Base-by-base conservation (phyloP, 2,113 vertebrate species). In the Microcebus tavaratra region DNA sequence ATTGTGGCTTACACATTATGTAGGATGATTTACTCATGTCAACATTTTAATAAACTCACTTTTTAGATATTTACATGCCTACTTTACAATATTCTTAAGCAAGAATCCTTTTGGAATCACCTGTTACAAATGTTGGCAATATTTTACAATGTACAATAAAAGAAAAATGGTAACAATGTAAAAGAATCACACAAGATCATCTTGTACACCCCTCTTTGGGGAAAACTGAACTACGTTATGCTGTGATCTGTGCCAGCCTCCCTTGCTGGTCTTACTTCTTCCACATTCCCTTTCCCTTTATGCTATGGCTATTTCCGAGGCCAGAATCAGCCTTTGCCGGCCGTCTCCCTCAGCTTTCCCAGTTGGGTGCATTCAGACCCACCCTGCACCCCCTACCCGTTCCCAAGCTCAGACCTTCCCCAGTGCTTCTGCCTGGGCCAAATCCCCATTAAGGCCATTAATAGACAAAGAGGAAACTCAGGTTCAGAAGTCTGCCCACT, bases 21-120 rank as follows among this genome's bases (percentile, higher is more conserved):
- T 72, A 70, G 36, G 53, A 36, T 67, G 86, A 90, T 70, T 89
- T 75, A 27, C 48, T 96, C 79, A 73, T 72, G 80, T 94, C 93
- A 90, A 11, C 84, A 50, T 88, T 80, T 67, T 63, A 81, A 53
- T 53, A 86, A 61, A 63, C 21, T 84, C 36, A 70, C 11, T 70
- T 76, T 90, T 85, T 59, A 93, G 86, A 82, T 42, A 45, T 81
- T 53, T 7, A 48, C 91, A 48, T 72, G 67, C 48, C 75, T 67
- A 21, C 61, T n/a, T 84, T 57, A 55, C 20, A 21, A 57, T 95
- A 78, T 82, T 34, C 42, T 73, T 79, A 67, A 90, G 92, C 68
- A 68, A 61, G 75, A 89, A 48, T 73, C 27, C 29, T 29, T 55
- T 57, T 63, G 45, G 34, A 93, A 85, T 88, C 53, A 67, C 93